Base-by-base conservation (phyloP, 2,113 vertebrate species). In the Cardinalis cardinalis region DNA sequence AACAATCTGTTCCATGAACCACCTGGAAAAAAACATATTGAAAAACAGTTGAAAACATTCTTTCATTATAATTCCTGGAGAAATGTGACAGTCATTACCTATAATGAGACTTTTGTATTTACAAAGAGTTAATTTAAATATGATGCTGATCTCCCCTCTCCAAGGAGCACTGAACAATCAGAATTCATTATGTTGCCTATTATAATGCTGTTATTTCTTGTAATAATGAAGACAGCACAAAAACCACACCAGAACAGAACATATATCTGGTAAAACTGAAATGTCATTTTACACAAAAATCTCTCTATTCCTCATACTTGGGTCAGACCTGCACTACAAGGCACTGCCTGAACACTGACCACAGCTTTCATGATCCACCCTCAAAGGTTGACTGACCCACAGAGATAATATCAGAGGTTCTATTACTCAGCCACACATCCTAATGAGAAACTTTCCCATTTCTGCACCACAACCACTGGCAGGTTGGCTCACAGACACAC, bases 371-470 rank as follows among this genome's bases (percentile, higher is more conserved):
- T 6, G 70, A 69, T 71, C 73, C 65, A 52, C 60, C 73, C 89
- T 70, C 48, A 44, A 53, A 79, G 80, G 56, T 0, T 63, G 91
- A 52, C 76, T 78, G 86, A 93, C 76, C 83, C 84, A 64, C 51
- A 72, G 78, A 85, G 88, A 94, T 91, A 49, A 25, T 14, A 95
- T 90, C 80, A 1, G 77, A 60, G 64, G 38, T 84, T 93, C 6
- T 9, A 78, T 81, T 94, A 72, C 53, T 92, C 83, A 93, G 89
- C 68, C 60, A 71, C 61, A 80, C 19, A 18, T 88, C 77, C 80
- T 90, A 87, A 92, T 64, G 55, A 89, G 72, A 94, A 94, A 94
- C 76, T 86, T 92, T 92, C 91, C 70, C 93, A 69, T 41, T 93
- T 59, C 65, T 46, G 61, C 60, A 52, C 41, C 52, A 4, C 92